phyloP scores from a whole-genome alignment of 2,888 invertebrate species.

The Choristoneura rosaceana region DNA sequence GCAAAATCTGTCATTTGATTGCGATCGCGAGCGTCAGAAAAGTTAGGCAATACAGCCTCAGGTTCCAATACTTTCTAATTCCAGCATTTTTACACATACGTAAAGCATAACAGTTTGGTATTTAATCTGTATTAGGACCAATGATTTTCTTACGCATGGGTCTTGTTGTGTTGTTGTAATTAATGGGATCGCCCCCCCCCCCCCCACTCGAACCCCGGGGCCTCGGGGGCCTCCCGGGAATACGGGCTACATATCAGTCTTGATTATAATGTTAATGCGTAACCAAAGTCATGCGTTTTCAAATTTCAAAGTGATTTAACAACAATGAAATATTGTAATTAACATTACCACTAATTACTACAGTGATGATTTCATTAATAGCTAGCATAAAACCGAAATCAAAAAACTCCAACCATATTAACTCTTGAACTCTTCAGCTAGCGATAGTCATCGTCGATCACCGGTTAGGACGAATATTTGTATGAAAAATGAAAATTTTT shows the following conservation, averaged over 20 bases:
- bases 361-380: no score
- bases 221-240: not conserved
- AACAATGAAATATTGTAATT: no score
- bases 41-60: no score
- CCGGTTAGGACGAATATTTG: no score
- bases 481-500: no score
- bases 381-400: no score
- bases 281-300: not conserved
- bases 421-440: no score
- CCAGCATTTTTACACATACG: not conserved
- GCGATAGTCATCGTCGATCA: no score
- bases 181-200: conserved; percentile 2
- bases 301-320: not conserved
- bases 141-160: not conserved
- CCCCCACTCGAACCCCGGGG: not conserved
- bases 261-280: not conserved
- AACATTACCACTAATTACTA: no score
- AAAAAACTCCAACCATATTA: no score
- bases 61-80: not conserved
- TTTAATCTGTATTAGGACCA: conserved; percentile 5
- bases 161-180: conserved; percentile 7
- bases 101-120: not conserved
- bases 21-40: no score
- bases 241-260: not conserved
- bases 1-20: no score